Percentiles rank a stretch among this genome's conserved stretches.
Evolutionary conservation across 2,888 invertebrate species (phyloP).

Genomic region (Andrena flavipes): DNA sequence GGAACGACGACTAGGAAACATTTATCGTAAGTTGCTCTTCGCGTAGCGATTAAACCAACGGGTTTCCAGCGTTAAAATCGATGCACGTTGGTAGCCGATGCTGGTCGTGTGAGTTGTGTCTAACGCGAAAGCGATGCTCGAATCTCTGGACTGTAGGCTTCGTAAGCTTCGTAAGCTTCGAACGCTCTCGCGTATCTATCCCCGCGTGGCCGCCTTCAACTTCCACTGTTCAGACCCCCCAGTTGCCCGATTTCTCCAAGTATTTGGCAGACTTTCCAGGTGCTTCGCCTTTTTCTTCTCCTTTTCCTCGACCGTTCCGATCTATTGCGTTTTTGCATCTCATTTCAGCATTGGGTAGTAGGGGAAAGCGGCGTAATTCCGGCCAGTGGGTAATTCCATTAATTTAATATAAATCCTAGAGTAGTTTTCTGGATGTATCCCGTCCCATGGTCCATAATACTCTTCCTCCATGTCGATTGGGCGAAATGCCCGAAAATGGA

Average conservation of each 20-base stretch:
- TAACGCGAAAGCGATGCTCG: conserved; percentile 14
- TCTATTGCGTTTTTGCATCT: background rate
- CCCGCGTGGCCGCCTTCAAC: background rate
- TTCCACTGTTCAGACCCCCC: background rate
- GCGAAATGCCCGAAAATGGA: too few species aligned
- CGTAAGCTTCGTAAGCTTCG: background rate
- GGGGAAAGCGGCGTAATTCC: too few species aligned
- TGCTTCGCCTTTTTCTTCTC: background rate
- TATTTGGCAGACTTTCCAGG: too few species aligned
- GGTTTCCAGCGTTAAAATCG: conserved; percentile 20
- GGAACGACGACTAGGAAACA: conserved; percentile 33
- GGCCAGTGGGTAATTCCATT: too few species aligned
- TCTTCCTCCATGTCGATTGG: too few species aligned
- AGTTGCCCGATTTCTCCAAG: background rate
- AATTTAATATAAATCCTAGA: too few species aligned
- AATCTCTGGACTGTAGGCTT: background rate
- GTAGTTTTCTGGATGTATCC: too few species aligned
- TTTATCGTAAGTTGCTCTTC: conserved; percentile 38
- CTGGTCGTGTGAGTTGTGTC: background rate
- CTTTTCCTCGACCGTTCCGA: background rate
- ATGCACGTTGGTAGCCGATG: background rate
- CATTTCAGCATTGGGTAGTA: background rate
- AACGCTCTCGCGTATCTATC: background rate
- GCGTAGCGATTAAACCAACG: conserved; percentile 47
- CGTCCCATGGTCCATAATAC: too few species aligned